These are phyloP conservation scores for Neolamprologus hecqui DNA, from an alignment of 2,113 vertebrate species.

Conservation along the genomic window DNA sequence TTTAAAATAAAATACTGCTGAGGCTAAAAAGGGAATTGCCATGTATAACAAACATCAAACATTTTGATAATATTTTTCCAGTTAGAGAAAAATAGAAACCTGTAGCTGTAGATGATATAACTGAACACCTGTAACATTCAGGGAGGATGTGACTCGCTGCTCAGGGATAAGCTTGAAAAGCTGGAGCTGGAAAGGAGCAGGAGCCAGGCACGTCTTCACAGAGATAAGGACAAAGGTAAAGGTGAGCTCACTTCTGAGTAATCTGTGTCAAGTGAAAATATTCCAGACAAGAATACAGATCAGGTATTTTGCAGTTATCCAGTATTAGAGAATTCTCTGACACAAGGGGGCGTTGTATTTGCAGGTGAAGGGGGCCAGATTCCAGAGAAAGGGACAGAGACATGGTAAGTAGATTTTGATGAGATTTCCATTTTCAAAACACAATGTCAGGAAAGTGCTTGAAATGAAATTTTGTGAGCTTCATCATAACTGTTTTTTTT, in stretches of 20 bases:
- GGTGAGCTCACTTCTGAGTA: not conserved
- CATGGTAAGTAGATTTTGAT: slow-evolving; percentile 42
- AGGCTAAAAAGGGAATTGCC: not conserved
- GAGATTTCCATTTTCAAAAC: slow-evolving; percentile 11
- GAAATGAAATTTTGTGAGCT: not conserved
- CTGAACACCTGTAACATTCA: not conserved
- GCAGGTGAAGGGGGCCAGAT: slow-evolving; percentile 4
- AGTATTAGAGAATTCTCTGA: not conserved
- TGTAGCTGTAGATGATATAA: not conserved
- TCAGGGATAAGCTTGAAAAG: slow-evolving; percentile 51
- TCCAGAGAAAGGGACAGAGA: slow-evolving; percentile 19
- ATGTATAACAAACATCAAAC: not conserved
- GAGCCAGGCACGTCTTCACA: slow-evolving; percentile 18
- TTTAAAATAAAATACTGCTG: not conserved
- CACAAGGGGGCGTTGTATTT: slow-evolving; percentile 26
- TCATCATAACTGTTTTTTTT: not conserved
- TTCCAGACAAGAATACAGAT: not conserved
- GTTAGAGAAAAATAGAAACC: not conserved
- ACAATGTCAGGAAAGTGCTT: not conserved
- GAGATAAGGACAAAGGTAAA: slow-evolving; percentile 2
- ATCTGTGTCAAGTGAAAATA: not conserved
- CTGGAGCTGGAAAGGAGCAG: slow-evolving; percentile 53
- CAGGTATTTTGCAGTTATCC: not conserved
- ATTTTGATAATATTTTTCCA: not conserved
- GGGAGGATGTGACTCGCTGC: slow-evolving; percentile 23